Conservation (phyloP, 2,888 invertebrate genomes). For the Agonopterix alstromeriana region DNA sequence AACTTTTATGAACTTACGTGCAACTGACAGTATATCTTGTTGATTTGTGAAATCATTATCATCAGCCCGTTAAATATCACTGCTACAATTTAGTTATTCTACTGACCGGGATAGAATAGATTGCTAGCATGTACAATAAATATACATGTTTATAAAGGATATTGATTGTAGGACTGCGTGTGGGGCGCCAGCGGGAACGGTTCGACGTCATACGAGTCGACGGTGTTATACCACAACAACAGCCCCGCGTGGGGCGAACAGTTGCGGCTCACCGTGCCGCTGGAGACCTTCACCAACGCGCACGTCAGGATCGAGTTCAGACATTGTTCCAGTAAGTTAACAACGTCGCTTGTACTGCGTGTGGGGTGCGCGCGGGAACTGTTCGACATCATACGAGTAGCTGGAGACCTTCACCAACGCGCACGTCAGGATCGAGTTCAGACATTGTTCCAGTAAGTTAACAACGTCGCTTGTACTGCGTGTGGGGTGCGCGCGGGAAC, state of each 20-base stretch:
- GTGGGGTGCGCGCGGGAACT: conserved; percentile 91
- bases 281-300: conserved; percentile 94
- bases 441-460: conserved; percentile 93
- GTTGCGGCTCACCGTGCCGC: conserved; percentile 89
- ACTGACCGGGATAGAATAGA: no score
- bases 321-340: conserved; percentile 93
- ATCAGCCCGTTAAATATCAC: no score
- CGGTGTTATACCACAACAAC: conserved; percentile 96
- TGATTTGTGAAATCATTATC: no score
- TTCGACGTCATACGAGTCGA: conserved; percentile 85
- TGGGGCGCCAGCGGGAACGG: conserved; percentile 92
- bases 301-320: conserved; percentile 94
- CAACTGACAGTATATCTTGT: no score
- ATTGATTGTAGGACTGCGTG: conserved; percentile 80
- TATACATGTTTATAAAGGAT: no score
- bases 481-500: conserved; percentile 92
- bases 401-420: conserved; percentile 95
- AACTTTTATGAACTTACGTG: no score
- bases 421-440: conserved; percentile 92
- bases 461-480: conserved; percentile 72
- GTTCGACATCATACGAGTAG: conserved; percentile 85
- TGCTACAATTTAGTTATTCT: no score
- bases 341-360: conserved; percentile 74
- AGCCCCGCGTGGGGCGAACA: conserved; percentile 95
- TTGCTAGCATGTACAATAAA: no score